A percentile compares a stretch with the other conserved stretches of the same genome.
Evolutionary conservation across 1,140 invertebrate species (phyloP).

Genomic region (Thalassaphorura encarpata): DNA sequence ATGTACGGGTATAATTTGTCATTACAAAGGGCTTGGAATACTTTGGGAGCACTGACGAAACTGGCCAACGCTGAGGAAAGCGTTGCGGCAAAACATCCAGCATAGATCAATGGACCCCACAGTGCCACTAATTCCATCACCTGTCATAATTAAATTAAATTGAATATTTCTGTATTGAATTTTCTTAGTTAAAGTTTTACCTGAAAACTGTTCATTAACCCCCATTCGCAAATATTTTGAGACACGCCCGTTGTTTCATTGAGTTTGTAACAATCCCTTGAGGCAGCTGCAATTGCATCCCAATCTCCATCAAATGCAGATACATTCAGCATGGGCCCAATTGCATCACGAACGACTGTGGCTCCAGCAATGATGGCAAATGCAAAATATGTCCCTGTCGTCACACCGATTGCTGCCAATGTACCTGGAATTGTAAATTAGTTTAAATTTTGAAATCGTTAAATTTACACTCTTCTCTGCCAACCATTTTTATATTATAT

Average conservation of each 20-base stretch:
- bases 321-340: constrained; percentile 45
- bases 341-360: constrained; percentile 35
- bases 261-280: constrained; percentile 25
- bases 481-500: too few relatives aligned
- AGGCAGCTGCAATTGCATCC: constrained; percentile 40
- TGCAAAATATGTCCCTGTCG: constrained; percentile 41
- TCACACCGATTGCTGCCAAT: constrained; percentile 32
- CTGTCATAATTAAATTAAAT: constrained; percentile 42
- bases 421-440: too few relatives aligned
- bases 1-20: constrained; percentile 80
- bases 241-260: not conserved
- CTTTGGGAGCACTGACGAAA: constrained; percentile 50
- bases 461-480: too few relatives aligned
- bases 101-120: constrained; percentile 84
- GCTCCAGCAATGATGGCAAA: constrained; percentile 40
- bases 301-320: constrained; percentile 40
- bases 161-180: not conserved
- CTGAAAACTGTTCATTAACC: constrained; percentile 69
- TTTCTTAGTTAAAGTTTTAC: constrained; percentile 38
- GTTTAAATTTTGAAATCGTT: too few relatives aligned
- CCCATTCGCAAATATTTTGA: constrained; percentile 49
- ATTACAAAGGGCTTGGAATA: constrained; percentile 78
- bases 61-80: constrained; percentile 50
- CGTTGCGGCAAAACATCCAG: constrained; percentile 70
- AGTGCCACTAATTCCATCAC: constrained; percentile 80